Conservation (phyloP, 2,888 invertebrate species). For the Ctena decussata region DNA sequence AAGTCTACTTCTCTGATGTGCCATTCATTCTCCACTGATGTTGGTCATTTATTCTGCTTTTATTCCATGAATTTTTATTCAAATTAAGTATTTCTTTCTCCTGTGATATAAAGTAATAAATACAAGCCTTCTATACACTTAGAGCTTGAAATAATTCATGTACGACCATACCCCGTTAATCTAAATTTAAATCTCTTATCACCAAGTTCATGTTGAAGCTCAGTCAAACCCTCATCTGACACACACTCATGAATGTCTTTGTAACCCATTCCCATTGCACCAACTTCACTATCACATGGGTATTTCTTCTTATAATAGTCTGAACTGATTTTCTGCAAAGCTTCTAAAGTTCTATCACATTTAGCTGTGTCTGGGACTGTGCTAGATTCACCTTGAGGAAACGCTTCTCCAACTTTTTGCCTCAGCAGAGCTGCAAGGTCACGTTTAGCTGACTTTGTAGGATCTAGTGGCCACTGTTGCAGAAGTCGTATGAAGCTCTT, state of each 20-base stretch:
- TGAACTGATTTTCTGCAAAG: constrained; percentile 7
- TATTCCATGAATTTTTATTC: too few relatives aligned
- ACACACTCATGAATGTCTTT: neutral
- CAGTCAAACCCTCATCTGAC: neutral
- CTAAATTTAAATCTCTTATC: neutral
- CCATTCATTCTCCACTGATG: too few relatives aligned
- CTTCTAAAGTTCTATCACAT: constrained; percentile 8
- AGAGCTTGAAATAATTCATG: too few relatives aligned
- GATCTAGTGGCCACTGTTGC: constrained; percentile 17
- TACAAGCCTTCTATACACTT: too few relatives aligned
- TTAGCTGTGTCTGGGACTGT: neutral
- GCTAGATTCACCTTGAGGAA: constrained; percentile 8
- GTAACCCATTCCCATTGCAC: neutral
- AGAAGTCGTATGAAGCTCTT: constrained; percentile 10
- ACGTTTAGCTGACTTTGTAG: neutral
- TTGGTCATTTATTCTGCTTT: too few relatives aligned
- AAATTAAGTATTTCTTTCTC: too few relatives aligned
- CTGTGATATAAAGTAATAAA: too few relatives aligned
- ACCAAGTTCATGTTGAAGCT: neutral
- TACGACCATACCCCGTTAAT: too few relatives aligned
- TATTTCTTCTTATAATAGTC: constrained; percentile 10
- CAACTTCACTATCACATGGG: neutral
- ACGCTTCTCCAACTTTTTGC: constrained; percentile 1
- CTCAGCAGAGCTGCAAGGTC: constrained; percentile 1
- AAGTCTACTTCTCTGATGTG: too few relatives aligned